Conservation (phyloP, 2,888 invertebrate genomes). For the Amphipoea lucens region DNA sequence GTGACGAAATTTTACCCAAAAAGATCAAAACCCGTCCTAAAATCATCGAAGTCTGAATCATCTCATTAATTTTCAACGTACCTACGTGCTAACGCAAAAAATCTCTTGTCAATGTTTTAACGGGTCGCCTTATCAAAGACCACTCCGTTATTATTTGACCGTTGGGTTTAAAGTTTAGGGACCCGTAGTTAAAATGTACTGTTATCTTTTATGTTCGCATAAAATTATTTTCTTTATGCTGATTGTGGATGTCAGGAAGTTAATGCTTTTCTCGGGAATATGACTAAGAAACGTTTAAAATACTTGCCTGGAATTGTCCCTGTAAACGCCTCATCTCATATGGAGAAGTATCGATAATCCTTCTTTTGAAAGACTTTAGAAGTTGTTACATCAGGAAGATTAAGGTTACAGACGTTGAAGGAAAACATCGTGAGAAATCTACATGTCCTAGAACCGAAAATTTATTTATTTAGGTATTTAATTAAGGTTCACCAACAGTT, state of each 20-base stretch:
- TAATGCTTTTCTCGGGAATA: not conserved
- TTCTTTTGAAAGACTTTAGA: not conserved
- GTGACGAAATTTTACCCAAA: slow-evolving; percentile 14
- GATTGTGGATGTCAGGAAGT: not conserved
- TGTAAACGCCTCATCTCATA: not conserved
- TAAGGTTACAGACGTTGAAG: too few relatives aligned
- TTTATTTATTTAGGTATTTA: too few relatives aligned
- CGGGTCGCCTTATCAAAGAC: slow-evolving; percentile 37
- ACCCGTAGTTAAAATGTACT: slow-evolving; percentile 31
- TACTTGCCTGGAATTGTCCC: not conserved
- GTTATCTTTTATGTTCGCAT: slow-evolving; percentile 25
- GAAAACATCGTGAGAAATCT: too few relatives aligned
- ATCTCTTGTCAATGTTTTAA: slow-evolving; percentile 29
- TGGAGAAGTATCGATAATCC: not conserved
- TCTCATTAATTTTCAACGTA: slow-evolving; percentile 33
- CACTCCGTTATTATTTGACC: slow-evolving; percentile 55
- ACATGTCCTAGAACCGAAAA: too few relatives aligned
- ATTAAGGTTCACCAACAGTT: too few relatives aligned
- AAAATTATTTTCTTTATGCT: slow-evolving; percentile 22
- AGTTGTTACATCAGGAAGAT: not conserved
- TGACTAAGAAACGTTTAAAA: not conserved
- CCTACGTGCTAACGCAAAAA: slow-evolving; percentile 17
- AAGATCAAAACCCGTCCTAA: not conserved
- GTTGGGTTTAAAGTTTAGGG: slow-evolving; percentile 61
- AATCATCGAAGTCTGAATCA: slow-evolving; percentile 39